Percentiles rank a stretch among this genome's conserved stretches.
Evolutionary conservation across 1,140 invertebrate genomes (phyloP).

Genomic region (Bombus waltoni): DNA sequence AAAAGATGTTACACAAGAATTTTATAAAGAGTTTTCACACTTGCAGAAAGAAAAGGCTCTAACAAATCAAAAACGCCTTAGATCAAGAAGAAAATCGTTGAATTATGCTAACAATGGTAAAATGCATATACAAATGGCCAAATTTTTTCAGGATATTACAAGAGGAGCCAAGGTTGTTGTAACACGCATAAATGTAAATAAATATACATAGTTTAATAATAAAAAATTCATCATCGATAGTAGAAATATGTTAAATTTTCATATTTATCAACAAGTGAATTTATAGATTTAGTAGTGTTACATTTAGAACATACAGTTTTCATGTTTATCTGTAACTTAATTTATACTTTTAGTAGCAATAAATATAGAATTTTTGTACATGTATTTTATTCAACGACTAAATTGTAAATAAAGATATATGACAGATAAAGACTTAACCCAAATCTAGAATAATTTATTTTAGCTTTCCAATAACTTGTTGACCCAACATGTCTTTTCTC

Average conservation of each 20-base stretch:
- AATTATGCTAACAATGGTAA: slow-evolving; percentile 27
- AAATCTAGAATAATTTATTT: slow-evolving; percentile 16
- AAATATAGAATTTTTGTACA: not conserved
- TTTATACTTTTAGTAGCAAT: not conserved
- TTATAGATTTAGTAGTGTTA: not conserved
- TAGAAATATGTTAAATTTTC: slow-evolving; percentile 19
- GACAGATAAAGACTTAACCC: not conserved
- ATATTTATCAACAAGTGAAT: slow-evolving; percentile 1
- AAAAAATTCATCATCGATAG: slow-evolving; percentile 49
- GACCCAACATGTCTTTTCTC: slow-evolving; percentile 49
- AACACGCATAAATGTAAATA: slow-evolving; percentile 70
- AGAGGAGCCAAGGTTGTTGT: slow-evolving; percentile 76
- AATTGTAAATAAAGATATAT: slow-evolving; percentile 24
- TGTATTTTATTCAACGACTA: not conserved
- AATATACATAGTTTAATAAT: slow-evolving; percentile 66
- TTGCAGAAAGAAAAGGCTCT: slow-evolving; percentile 42
- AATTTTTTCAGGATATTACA: slow-evolving; percentile 78
- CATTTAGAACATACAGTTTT: not conserved
- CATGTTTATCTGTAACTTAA: not conserved
- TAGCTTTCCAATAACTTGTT: slow-evolving; percentile 59
- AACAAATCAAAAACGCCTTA: slow-evolving; percentile 34
- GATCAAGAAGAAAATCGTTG: slow-evolving; percentile 11
- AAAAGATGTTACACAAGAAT: slow-evolving; percentile 53
- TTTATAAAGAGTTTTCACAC: slow-evolving; percentile 47
- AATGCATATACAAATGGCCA: slow-evolving; percentile 72